Evolutionary conservation across 2,888 invertebrate species (phyloP), one percentile per base, ranked within the genome.

Genomic region (Ophioninae sp.): DNA sequence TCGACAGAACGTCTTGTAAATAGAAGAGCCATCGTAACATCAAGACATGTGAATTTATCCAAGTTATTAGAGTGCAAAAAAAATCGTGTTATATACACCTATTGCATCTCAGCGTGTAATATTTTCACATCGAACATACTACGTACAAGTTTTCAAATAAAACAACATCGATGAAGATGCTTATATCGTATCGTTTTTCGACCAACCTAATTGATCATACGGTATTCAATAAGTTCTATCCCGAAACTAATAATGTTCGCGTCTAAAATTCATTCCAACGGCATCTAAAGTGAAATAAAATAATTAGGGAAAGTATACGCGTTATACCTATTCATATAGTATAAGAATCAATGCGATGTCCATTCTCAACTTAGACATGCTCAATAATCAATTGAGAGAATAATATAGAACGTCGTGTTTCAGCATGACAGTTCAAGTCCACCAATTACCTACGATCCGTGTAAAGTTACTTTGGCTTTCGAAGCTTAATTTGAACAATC

Each of bases 381-480:
- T 64, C 17, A 23, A 77, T 67, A 5, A 58, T 6, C 51, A 67
- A 63, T 56, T 72, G 22, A 17, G 37, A 58, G 51, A 58, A 17
- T 77, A 77, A 77, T 51, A 37, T 6, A 51, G 5, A 51, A 5
- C 51, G 41, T 59, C 7, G 1, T 13, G n/a, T 22, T 56, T 59
- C 30, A 58, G 9, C 9, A 39, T 56, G 58, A 1, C 65, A 65
- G 64, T 76, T 80, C 80, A 80, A 80, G 81, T 83, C 83, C 77
- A 77, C 74, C 75, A 74, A 81, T 83, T 83, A 83, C 39, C 44
- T 9, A 1, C 64, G 63, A 83, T 77, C 71, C 78, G 59, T 51
- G 23, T 64, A 58, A 10, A 10, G 44, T 68, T 9, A 23, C 65
- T 44, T 41, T 77, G 64, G 2, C 61, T 73, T 37, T 30, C 58